Evolutionary conservation across 2,888 invertebrate genomes (phyloP), one percentile per base, ranked within the genome.

Genomic region (Brachyopa scutellaris): DNA sequence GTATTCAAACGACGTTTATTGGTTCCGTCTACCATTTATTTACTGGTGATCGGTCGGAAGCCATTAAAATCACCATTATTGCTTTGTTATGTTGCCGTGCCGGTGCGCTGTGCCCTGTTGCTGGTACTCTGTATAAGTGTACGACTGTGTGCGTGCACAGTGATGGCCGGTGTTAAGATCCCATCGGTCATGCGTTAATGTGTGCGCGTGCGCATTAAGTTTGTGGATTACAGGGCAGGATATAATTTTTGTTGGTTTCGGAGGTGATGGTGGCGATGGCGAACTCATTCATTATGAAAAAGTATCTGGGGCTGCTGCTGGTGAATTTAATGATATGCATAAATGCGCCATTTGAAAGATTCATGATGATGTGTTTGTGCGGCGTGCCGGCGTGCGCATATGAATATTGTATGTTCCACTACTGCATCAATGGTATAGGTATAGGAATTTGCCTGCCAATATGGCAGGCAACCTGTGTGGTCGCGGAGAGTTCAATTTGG

Each of bases 61-160:
- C 90, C 90, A 90, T 90, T 90, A 90, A 90, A 89, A 87, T 89
- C 88, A 89, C 89, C 88, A 89, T 88, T 87, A 88, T 85, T 77
- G 82, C 82, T 82, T 77, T 82, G 64, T 77, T 77, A 61, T 55
- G 66, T 82, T 72, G 61, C 82, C 47, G 70, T 61, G 42, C 21
- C 38, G 40, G 17, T 53, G 47, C 13, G 6, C 6, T 15, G 11
- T 15, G n/a, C n/a, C n/a, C n/a, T n/a, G 21, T 33, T 13, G 33
- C 5, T 21, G 13, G n/a, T n/a, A n/a, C n/a, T n/a, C n/a, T n/a
- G n/a, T n/a, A n/a, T n/a, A n/a, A 3, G 26, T 40, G 21, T 9
- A 11, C 9, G 9, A 9, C 13, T 73, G 76, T 47, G 38, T 64
- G 76, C 42, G 67, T 55, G 38, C 19, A 15, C 31, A 13, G 36